Base-by-base conservation (phyloP, 2,113 vertebrate genomes). In the Hippocampus mohnikei region DNA sequence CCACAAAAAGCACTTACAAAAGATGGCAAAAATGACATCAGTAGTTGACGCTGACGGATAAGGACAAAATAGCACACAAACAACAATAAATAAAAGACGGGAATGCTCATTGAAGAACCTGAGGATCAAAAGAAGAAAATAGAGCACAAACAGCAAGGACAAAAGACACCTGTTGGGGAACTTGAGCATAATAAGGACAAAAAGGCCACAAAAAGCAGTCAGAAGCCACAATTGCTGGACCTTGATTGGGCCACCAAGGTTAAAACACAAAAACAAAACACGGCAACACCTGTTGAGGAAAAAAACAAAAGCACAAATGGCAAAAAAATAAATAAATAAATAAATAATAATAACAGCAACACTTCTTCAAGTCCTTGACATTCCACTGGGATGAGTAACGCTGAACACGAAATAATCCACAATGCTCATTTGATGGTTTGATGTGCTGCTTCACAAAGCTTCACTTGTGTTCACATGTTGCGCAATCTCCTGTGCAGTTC, bases 301-400 rank as follows among this genome's bases (percentile, higher is more conserved):
- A 2, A 7, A 20, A 21, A 53, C 21, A 52, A 8, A 21, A 21
- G 50, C 50, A n/a, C 50, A 21, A 53, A 53, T n/a, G n/a, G 18
- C 6, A 52, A 52, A 0, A 10, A n/a, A n/a, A n/a, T n/a, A n/a
- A n/a, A n/a, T n/a, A n/a, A n/a, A 55, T 3, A 55, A 55, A 37
- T 6, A 33, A 37, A 37, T 29, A 37, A 37, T 37, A 37, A 55
- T n/a, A n/a, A 23, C n/a, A 3, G 1, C 23, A 60, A 20, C 58
- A 33, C 1, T 60, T 13, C 1, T 37, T 37, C 33, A 37, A 37
- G 75, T 73, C 75, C 74, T 81, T 77, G 67, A 73, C 75, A 88
- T 85, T 84, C 77, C 72, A 76, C 76, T 80, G 78, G 83, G 80
- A 9, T 18, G 15, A 69, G 68, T 42, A 69, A 79, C 72, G 52